phyloP scores from a whole-genome alignment of 2,797 vertebrate genomes.

The Odontamblyopus lacepedii region DNA sequence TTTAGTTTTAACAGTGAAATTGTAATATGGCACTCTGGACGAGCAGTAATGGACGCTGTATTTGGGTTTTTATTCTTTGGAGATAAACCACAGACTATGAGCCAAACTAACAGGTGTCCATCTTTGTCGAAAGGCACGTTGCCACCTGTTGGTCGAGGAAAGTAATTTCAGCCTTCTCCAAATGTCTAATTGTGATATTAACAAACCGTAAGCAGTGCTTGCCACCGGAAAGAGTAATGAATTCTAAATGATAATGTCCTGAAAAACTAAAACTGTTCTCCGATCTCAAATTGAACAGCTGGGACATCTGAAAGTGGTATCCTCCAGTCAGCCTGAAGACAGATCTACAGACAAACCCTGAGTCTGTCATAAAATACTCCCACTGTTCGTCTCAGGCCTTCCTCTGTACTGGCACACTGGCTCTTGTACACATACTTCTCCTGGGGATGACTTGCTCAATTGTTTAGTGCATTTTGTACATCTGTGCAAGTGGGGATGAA shows the following conservation, averaged over 20 bases:
- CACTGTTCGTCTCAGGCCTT: conserved; percentile 11
- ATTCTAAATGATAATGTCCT: conserved; percentile 52
- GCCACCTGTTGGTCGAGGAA: not conserved
- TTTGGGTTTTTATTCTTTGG: not conserved
- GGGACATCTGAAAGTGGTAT: conserved; percentile 23
- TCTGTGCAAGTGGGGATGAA: conserved; percentile 30
- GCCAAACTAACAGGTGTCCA: not conserved
- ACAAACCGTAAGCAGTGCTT: conserved; percentile 45
- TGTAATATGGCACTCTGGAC: not conserved
- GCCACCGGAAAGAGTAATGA: conserved; percentile 40
- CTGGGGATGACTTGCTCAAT: conserved; percentile 9
- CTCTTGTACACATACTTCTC: conserved; percentile 5
- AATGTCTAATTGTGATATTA: conserved; percentile 36
- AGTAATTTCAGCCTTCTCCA: conserved; percentile 6
- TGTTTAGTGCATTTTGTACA: conserved; percentile 40
- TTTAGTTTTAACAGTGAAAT: not conserved
- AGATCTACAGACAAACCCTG: conserved; percentile 4
- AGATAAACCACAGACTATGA: not conserved
- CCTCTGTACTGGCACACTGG: conserved; percentile 7
- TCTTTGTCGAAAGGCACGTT: not conserved
- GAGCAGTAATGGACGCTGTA: not conserved
- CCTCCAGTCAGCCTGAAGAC: conserved; percentile 22
- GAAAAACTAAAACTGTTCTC: conserved; percentile 31
- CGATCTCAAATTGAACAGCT: conserved; percentile 48
- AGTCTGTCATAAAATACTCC: conserved; percentile 29